A percentile compares a stretch with the other conserved stretches of the same genome.
These are phyloP conservation scores for Octomys mimax DNA, from an alignment of 2,797 vertebrate species.

Conservation along the genomic window DNA sequence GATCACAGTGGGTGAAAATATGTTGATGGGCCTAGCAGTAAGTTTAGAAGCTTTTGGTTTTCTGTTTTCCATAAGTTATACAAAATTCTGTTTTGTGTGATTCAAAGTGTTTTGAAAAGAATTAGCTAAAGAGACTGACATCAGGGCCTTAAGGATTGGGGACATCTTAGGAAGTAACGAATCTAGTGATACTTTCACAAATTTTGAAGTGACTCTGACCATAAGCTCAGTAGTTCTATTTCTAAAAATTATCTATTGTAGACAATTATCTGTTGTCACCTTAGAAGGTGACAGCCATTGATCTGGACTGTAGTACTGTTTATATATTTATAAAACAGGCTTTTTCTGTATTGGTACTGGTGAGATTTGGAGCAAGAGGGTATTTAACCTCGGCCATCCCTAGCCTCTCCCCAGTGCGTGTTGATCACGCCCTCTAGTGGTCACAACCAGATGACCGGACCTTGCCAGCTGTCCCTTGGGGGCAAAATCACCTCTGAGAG, in stretches of 20 bases:
- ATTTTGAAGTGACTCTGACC: conserved; percentile 27
- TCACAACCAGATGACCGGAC: not conserved
- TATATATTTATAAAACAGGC: not conserved
- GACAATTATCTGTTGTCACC: not conserved
- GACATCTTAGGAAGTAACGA: not conserved
- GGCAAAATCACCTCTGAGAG: not conserved
- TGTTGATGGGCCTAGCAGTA: conserved; percentile 98
- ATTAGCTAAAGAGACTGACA: not conserved
- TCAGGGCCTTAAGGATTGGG: not conserved
- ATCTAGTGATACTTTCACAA: not conserved
- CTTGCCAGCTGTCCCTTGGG: not conserved
- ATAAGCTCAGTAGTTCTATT: not conserved
- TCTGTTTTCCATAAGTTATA: not conserved
- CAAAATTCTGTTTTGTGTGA: not conserved
- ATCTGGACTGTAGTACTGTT: not conserved
- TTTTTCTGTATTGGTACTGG: not conserved
- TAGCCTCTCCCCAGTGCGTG: not conserved
- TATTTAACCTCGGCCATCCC: not conserved
- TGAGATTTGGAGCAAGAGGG: not conserved
- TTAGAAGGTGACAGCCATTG: not conserved
- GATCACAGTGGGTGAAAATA: conserved; percentile 98
- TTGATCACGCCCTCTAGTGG: not conserved
- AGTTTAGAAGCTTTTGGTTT: conserved; percentile 84
- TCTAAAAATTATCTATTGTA: not conserved
- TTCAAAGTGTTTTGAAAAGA: conserved; percentile 20